Base-by-base conservation (phyloP, 2,113 vertebrate species). In the Pomatostomus ruficeps region DNA sequence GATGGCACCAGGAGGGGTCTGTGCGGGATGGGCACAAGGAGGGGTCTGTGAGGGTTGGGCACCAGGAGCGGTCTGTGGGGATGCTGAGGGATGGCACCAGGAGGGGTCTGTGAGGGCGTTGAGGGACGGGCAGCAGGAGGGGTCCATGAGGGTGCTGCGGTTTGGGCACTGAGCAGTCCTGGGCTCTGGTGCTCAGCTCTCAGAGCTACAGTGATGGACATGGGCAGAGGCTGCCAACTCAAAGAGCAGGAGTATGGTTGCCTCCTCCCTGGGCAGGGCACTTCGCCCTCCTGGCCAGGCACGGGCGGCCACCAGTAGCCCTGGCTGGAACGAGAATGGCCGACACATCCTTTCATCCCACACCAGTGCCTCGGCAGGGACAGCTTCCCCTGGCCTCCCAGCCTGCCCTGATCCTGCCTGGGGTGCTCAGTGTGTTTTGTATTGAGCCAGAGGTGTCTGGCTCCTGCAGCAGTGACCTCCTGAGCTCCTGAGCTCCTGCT, bases 311-410 rank as follows among this genome's bases (percentile, higher is more conserved):
- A 0, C 35, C 88, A 48, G 55, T 55, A 67, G 59, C 59, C 45
- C 16, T 5, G 10, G 76, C 74, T 38, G 74, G n/a, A 79, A 75
- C 4, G 0, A 63, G 57, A 51, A 33, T 6, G 25, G 59, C 59
- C 63, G 80, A 51, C 14, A 22, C 57, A 19, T 46, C 57, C 52
- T 57, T 45, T 29, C 29, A 8, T 17, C 6, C 1, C 29, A 9
- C 0, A 0, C 18, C 55, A 9, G 58, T 3, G 22, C 58, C 77
- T 43, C 5, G 55, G 68, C 1, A 11, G 33, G 1, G 14, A 20
- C 22, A 58, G 72, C 68, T 43, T 31, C 29, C 18, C 59, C 38
- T 0, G 0, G 2, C 24, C 36, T 15, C 36, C 31, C 35, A 40
- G 61, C 72, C 38, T 29, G 31, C 43, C 59, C 45, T 5, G 0